Percentiles rank a stretch among this genome's conserved stretches.
These are phyloP conservation scores for Delia radicum DNA, from an alignment of 1,140 invertebrate genomes.

Conservation along the genomic window DNA sequence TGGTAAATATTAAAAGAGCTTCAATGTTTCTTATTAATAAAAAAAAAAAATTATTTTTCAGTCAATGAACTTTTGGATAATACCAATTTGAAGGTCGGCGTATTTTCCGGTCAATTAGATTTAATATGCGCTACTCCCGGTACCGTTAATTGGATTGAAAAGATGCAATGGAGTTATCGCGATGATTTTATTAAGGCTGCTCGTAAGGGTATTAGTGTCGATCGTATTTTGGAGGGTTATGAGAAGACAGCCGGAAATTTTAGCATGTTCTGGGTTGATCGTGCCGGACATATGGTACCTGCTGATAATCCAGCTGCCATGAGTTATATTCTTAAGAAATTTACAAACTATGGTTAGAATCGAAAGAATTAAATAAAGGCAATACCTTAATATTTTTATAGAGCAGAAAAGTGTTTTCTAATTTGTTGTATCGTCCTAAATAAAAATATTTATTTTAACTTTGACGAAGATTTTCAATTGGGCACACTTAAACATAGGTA, in stretches of 20 bases:
- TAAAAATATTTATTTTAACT: no score
- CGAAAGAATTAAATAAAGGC: no score
- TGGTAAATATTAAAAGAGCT: conserved; percentile 55
- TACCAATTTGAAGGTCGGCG: conserved; percentile 58
- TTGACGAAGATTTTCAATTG: no score
- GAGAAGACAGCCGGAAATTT: conserved; percentile 68
- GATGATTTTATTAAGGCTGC: conserved; percentile 58
- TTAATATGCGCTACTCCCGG: conserved; percentile 72
- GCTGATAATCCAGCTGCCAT: conserved; percentile 51
- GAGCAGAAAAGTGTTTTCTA: no score
- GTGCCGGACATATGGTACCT: conserved; percentile 64
- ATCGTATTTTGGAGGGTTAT: conserved; percentile 66
- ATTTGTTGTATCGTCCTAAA: no score
- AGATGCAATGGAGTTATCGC: conserved; percentile 65
- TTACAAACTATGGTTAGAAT: conserved; percentile 44
- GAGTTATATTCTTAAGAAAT: conserved; percentile 43
- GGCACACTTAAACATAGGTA: no score
- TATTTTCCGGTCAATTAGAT: conserved; percentile 61
- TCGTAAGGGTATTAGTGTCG: conserved; percentile 61
- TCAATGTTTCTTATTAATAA: neutral
- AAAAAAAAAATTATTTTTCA: conserved; percentile 53
- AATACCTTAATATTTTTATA: no score
- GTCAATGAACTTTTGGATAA: conserved; percentile 72
- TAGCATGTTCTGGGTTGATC: conserved; percentile 71
- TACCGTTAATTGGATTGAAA: conserved; percentile 69